These are phyloP conservation scores for Campylomormyrus tamandua DNA, from an alignment of 2,113 vertebrate species.

Conservation along the genomic window DNA sequence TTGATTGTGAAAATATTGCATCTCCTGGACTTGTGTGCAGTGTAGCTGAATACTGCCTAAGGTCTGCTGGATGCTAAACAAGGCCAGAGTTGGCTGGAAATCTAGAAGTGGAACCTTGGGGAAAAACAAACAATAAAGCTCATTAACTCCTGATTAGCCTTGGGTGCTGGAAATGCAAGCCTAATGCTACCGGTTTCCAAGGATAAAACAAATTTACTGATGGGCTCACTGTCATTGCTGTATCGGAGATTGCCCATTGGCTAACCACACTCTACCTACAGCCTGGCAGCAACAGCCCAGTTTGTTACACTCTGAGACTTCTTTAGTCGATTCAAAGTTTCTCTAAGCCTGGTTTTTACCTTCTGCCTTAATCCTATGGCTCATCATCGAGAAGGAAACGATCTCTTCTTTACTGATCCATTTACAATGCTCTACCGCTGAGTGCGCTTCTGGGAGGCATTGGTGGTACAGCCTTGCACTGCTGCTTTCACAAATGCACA, in stretches of 20 bases:
- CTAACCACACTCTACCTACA: neutral
- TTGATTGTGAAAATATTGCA: neutral
- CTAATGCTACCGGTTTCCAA: neutral
- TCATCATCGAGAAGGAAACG: neutral
- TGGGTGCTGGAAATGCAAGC: neutral
- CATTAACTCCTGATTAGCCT: constrained; percentile 3
- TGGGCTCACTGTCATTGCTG: neutral
- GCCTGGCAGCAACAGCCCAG: neutral
- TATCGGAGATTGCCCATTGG: neutral
- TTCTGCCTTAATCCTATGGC: neutral
- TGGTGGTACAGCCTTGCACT: neutral
- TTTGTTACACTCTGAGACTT: neutral
- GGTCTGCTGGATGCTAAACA: neutral
- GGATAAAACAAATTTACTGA: neutral
- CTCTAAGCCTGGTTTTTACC: neutral
- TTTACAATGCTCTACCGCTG: neutral
- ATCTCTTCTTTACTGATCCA: neutral
- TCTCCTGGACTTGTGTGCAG: neutral
- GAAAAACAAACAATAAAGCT: neutral
- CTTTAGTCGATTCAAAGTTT: neutral
- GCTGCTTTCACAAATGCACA: neutral
- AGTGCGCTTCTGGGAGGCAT: neutral
- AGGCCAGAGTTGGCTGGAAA: neutral
- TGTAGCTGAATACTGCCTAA: neutral
- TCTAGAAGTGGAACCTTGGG: neutral